Conservation (phyloP, 1,140 invertebrate genomes). For the Anagrus nilaparvatae region DNA sequence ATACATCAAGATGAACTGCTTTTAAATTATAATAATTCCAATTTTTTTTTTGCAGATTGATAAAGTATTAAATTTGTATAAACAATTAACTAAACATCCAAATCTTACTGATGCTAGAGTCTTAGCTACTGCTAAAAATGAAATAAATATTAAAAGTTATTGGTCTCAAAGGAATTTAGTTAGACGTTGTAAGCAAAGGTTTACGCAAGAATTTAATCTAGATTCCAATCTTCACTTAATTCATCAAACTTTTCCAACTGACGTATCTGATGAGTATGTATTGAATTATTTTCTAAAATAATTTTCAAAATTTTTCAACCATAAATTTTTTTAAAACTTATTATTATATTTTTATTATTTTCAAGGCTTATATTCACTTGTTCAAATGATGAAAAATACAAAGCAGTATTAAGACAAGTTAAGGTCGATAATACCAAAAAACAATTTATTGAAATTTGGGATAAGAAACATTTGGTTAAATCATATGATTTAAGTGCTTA, state of each 20-base stretch:
- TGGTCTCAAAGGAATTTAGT: constrained; percentile 58
- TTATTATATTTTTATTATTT: neutral
- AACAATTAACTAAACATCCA: constrained; percentile 46
- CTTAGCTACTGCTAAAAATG: constrained; percentile 20
- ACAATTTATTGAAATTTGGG: constrained; percentile 65
- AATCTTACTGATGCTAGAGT: constrained; percentile 44
- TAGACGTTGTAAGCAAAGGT: constrained; percentile 46
- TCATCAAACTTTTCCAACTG: constrained; percentile 40
- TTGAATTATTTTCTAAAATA: too few relatives aligned
- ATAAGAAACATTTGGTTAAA: constrained; percentile 43
- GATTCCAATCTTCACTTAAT: constrained; percentile 39
- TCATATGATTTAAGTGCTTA: constrained; percentile 56
- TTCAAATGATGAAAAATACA: constrained; percentile 46
- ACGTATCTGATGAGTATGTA: constrained; percentile 53
- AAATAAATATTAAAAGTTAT: constrained; percentile 29
- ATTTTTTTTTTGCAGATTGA: constrained; percentile 45
- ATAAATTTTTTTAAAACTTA: neutral
- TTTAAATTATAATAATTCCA: too few relatives aligned
- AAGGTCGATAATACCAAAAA: constrained; percentile 48
- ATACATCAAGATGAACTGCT: too few relatives aligned
- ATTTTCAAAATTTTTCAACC: neutral
- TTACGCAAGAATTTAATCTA: constrained; percentile 42
- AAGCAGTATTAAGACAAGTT: constrained; percentile 49
- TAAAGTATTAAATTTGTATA: constrained; percentile 49
- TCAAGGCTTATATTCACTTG: constrained; percentile 21